Evolutionary conservation across 2,113 vertebrate genomes (phyloP).

Genomic region (Arenaria interpres): DNA sequence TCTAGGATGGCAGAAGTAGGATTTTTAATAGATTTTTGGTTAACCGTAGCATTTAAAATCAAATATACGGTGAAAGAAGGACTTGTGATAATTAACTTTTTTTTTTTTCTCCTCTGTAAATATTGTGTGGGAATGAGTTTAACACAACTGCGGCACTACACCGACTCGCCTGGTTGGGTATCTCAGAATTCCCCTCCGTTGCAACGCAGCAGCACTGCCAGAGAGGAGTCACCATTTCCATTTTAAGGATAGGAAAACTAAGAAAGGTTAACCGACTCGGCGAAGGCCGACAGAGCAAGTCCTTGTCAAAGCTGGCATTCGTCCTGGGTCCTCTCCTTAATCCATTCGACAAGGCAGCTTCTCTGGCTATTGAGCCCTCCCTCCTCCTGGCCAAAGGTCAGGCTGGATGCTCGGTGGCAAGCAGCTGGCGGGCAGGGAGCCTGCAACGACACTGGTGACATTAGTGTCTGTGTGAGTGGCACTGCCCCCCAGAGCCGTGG

Average conservation of each 20-base stretch:
- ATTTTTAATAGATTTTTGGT: not conserved
- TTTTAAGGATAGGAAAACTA: slow-evolving; percentile 21
- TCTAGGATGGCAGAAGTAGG: not conserved
- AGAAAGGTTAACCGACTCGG: slow-evolving; percentile 28
- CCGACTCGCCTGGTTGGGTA: not conserved
- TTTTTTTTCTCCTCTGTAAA: not conserved
- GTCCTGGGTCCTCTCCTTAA: slow-evolving; percentile 32
- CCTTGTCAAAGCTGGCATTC: slow-evolving; percentile 58
- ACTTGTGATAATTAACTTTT: not conserved
- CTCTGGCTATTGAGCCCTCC: slow-evolving; percentile 41
- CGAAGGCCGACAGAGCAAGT: slow-evolving; percentile 12
- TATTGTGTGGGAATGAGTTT: not conserved
- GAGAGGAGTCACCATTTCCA: not conserved
- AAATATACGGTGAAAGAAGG: not conserved
- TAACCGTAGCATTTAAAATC: not conserved
- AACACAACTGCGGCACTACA: no score
- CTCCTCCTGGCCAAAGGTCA: slow-evolving; percentile 56
- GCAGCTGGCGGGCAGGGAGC: slow-evolving; percentile 62
- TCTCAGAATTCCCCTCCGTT: not conserved
- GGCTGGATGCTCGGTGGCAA: slow-evolving; percentile 1
- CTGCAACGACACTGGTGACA: slow-evolving; percentile 44
- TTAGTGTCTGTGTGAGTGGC: slow-evolving; percentile 56
- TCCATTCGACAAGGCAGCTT: slow-evolving; percentile 65
- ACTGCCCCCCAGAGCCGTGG: slow-evolving; percentile 38
- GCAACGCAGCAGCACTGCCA: not conserved